Evolutionary conservation across 1,140 invertebrate genomes (phyloP).

Genomic region (Gryon sp.): DNA sequence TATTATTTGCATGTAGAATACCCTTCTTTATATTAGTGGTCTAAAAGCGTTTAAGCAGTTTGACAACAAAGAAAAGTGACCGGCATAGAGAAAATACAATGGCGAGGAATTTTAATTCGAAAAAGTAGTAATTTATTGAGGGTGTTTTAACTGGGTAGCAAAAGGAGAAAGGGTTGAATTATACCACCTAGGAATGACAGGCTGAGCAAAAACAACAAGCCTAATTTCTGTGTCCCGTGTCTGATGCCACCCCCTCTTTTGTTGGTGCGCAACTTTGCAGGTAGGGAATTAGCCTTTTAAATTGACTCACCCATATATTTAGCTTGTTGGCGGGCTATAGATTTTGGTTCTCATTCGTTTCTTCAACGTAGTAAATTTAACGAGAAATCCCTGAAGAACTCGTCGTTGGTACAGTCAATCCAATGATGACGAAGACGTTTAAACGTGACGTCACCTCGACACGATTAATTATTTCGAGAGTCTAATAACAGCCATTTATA

Average conservation of each 20-base stretch:
- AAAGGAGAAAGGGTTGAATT: constrained; percentile 51
- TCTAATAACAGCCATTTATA: constrained; percentile 49
- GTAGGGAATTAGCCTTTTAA: constrained; percentile 78
- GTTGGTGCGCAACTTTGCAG: constrained; percentile 61
- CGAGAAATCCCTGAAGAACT: constrained; percentile 54
- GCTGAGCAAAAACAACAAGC: constrained; percentile 70
- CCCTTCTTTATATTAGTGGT: no score
- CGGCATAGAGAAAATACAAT: constrained; percentile 27
- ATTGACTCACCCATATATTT: constrained; percentile 74
- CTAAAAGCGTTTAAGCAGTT: no score
- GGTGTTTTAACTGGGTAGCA: constrained; percentile 25
- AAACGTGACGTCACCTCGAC: constrained; percentile 45
- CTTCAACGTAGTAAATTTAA: constrained; percentile 41
- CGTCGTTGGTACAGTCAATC: constrained; percentile 23
- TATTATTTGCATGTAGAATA: no score
- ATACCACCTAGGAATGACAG: constrained; percentile 34
- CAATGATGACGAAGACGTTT: constrained; percentile 56
- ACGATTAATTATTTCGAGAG: constrained; percentile 62
- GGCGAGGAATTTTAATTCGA: constrained; percentile 30
- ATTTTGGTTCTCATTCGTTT: no score
- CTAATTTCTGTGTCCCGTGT: constrained; percentile 71
- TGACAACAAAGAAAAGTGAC: no score
- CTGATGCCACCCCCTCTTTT: constrained; percentile 37
- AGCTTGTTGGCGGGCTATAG: constrained; percentile 49
- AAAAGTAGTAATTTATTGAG: constrained; percentile 35